These are phyloP conservation scores for crab-eating macaque (Macaca fascicularis) DNA, from an alignment of 2,113 vertebrate genomes.

Conservation along the genomic window DNA sequence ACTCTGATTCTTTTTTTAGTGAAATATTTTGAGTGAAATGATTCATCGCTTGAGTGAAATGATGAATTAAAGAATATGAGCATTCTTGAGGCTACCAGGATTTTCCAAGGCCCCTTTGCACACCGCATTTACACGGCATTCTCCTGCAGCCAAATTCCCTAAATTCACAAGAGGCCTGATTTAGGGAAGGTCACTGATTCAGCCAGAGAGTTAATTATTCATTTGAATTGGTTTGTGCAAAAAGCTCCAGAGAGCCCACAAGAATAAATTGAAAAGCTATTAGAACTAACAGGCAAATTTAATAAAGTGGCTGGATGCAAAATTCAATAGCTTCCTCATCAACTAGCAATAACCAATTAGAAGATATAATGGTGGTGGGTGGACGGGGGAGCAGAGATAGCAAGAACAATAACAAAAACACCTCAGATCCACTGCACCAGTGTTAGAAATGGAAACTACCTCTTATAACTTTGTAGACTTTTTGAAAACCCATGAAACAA, in stretches of 20 bases:
- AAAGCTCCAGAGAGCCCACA: conserved; percentile 71
- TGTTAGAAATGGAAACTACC: neutral
- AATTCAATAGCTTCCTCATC: conserved; percentile 73
- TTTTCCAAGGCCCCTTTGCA: neutral
- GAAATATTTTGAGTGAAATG: neutral
- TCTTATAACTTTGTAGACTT: neutral
- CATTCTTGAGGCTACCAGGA: conserved; percentile 24
- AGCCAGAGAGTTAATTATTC: conserved; percentile 76
- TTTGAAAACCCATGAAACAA: neutral
- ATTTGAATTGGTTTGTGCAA: conserved; percentile 74
- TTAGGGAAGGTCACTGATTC: conserved; percentile 75
- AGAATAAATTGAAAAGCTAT: conserved; percentile 79
- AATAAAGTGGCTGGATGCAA: conserved; percentile 75
- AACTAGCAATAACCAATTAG: conserved; percentile 65
- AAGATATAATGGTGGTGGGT: conserved; percentile 37
- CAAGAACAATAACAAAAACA: neutral
- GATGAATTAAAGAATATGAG: conserved; percentile 10
- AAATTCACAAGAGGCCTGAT: conserved; percentile 57
- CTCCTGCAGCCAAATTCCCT: conserved; percentile 55
- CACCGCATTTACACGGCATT: neutral
- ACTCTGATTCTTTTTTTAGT: neutral
- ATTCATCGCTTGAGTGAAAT: neutral
- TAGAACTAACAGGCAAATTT: conserved; percentile 77
- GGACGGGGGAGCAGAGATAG: neutral
- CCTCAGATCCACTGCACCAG: neutral